These are phyloP conservation scores for Tanypteryx hageni DNA, from an alignment of 2,888 invertebrate species.

Conservation along the genomic window DNA sequence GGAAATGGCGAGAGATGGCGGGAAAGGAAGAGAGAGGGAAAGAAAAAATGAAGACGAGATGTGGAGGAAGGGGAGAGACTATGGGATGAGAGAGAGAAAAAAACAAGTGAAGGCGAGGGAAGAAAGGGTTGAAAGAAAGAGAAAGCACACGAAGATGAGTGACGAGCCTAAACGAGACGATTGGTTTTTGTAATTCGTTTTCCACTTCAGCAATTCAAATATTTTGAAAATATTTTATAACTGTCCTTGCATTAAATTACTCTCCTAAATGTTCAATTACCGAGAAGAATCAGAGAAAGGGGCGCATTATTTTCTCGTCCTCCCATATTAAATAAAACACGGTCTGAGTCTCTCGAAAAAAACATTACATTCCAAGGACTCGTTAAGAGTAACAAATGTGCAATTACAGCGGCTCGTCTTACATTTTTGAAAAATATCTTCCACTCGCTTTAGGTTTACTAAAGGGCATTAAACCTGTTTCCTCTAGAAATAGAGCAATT, in stretches of 20 bases:
- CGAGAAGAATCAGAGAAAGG: not conserved
- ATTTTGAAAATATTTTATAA: not conserved
- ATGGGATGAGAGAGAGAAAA: not conserved
- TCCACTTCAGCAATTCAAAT: not conserved
- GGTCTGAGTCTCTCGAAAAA: not conserved
- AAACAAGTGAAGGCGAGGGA: not conserved
- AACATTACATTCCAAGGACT: not conserved
- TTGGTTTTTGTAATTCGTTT: not conserved
- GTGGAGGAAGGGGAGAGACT: not conserved
- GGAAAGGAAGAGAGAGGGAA: not conserved
- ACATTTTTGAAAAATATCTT: not conserved
- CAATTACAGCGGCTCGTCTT: not conserved
- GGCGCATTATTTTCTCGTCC: not conserved
- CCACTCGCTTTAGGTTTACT: not conserved
- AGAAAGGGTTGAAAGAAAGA: not conserved
- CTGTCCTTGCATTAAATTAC: not conserved
- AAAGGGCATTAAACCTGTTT: not conserved
- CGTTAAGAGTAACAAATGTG: not conserved
- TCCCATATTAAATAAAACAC: not conserved
- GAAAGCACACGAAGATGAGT: not conserved
- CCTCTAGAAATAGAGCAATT: slow-evolving; percentile 26
- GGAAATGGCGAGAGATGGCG: not conserved
- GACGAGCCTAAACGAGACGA: not conserved
- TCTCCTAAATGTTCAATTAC: not conserved
- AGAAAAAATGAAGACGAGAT: not conserved